Evolutionary conservation across 23 tunicate genomes (phyloP), one percentile per base, ranked within the genome.

Genomic region (Clavelina lepadiformis): DNA sequence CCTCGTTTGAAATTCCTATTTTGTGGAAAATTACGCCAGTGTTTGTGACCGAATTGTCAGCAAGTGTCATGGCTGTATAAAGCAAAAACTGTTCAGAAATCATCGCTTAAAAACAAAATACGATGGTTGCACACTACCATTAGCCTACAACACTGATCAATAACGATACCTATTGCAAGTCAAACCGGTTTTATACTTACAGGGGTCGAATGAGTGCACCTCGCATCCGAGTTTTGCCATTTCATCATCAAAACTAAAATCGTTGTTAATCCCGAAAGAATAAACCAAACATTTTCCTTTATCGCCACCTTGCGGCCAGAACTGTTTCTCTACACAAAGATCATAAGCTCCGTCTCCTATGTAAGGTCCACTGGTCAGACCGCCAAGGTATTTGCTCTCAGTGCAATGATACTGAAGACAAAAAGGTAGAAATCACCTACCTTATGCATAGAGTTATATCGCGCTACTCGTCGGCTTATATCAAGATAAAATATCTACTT

Each of bases 231-330:
- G 33, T 28, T 25, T 28, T 6, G 79, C 79, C 46, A 74, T 61
- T 30, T 46, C 79, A 47, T 74, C 79, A 31, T 74, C 79, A 29
- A 74, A 74, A 15, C 33, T 52, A 46, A 74, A 74, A 46, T 74
- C 79, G 21, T 61, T 33, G 3, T 51, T 46, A 7, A 74, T 33
- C 30, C 79, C 79, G 35, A 74, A 61, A 7, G 79, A 74, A 34
- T 74, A 74, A 36, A 74, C 62, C 33, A 74, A 46, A 61, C 79
- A 74, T 21, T 33, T 35, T 21, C 53, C 76, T n/a, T 50, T 33
- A 19, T 19, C 65, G 13, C 28, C 56, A 25, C 28, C 37, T 35
- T 24, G 31, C 25, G 65, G 31, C 79, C 79, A 74, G 31, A 74
- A 61, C 51, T 47, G 45, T 1, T 46, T 24, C 18, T 46, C 38